Evolutionary conservation across 2,797 vertebrate species (phyloP).

Genomic region (Xyrichtys novacula): DNA sequence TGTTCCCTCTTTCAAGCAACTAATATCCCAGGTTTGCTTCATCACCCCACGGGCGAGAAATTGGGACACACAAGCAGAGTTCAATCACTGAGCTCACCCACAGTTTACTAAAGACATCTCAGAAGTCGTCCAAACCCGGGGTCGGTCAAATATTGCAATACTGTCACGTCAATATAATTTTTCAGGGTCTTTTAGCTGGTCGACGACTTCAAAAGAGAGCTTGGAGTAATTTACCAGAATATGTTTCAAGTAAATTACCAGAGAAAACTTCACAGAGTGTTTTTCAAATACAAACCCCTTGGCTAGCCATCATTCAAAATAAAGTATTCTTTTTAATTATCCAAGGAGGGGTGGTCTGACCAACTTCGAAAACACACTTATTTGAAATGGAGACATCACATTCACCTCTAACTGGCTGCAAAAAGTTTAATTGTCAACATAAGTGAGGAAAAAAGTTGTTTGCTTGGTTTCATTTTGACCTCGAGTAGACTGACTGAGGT

Average conservation of each 20-base stretch:
- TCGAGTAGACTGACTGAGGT: background rate
- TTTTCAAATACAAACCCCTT: constrained; percentile 19
- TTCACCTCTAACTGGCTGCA: background rate
- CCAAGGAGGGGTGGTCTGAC: background rate
- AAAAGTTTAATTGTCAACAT: constrained; percentile 1
- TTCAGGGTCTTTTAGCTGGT: constrained; percentile 48
- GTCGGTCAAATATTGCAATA: constrained; percentile 37
- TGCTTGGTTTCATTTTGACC: constrained; percentile 9
- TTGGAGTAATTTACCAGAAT: constrained; percentile 45
- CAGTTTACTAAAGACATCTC: constrained; percentile 22
- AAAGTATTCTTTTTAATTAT: constrained; percentile 5
- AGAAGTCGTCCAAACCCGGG: constrained; percentile 12
- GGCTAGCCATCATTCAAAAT: constrained; percentile 15
- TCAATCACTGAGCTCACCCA: background rate
- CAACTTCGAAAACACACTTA: background rate
- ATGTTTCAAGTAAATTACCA: constrained; percentile 21
- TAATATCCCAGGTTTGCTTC: constrained; percentile 8
- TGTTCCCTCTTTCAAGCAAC: background rate
- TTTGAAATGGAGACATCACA: constrained; percentile 7
- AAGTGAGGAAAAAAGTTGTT: no score
- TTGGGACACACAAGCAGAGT: constrained; percentile 18
- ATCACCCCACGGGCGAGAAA: constrained; percentile 20
- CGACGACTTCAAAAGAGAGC: constrained; percentile 60
- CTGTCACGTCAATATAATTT: constrained; percentile 44
- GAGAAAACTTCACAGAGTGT: constrained; percentile 25